Conservation (phyloP, 2,888 invertebrate species). For the Pantelozetes paolii region DNA sequence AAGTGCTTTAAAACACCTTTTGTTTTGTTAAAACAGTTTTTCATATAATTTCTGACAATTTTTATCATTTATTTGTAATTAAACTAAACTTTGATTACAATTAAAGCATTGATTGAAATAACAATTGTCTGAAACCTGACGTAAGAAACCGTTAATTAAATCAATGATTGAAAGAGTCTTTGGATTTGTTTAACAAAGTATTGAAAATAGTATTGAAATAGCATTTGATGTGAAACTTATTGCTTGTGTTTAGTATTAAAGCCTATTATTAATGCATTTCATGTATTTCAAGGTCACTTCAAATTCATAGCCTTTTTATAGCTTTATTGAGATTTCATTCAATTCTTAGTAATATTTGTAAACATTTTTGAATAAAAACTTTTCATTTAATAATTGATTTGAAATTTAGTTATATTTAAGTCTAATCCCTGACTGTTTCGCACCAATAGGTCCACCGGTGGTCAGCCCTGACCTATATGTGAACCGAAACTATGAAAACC, state of each 20-base stretch:
- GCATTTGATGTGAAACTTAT: no score
- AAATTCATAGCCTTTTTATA: background rate
- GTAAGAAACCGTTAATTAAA: no score
- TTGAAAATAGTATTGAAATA: no score
- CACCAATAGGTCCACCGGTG: conserved; percentile 16
- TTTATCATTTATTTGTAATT: background rate
- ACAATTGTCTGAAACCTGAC: background rate
- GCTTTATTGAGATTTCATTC: no score
- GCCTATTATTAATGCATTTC: background rate
- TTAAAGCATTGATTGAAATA: background rate
- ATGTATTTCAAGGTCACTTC: conserved; percentile 14
- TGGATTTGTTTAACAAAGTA: no score
- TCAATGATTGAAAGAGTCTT: background rate
- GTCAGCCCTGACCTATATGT: conserved; percentile 22
- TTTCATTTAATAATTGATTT: no score
- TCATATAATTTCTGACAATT: background rate
- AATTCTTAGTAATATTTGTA: no score
- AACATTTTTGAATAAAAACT: no score
- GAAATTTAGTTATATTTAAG: no score
- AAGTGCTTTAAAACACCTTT: conserved; percentile 15
- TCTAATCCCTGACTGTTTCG: background rate
- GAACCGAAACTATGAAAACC: conserved; percentile 14
- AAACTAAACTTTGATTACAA: no score
- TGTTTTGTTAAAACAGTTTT: background rate
- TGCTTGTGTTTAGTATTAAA: no score